Evolutionary conservation across 1,140 invertebrate species (phyloP).

Genomic region (Drosophila virilis): DNA sequence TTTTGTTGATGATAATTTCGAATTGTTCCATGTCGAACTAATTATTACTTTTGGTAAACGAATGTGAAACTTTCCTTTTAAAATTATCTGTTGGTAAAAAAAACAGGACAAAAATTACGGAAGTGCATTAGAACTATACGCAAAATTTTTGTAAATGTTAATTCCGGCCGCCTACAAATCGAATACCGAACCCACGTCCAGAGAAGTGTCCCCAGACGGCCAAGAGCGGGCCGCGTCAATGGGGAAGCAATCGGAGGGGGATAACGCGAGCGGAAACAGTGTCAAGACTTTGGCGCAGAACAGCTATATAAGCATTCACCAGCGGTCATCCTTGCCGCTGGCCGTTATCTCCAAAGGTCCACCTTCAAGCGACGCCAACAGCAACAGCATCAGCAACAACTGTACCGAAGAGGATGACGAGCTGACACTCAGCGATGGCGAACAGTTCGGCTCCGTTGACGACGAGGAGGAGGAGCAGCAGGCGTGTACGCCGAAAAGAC

Average conservation of each 20-base stretch:
- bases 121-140: slow-evolving; percentile 26
- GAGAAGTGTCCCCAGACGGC: not conserved
- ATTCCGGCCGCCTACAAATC: slow-evolving; percentile 20
- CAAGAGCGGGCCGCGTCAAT: slow-evolving; percentile 38
- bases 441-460: not conserved
- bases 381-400: slow-evolving; percentile 2
- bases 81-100: slow-evolving; percentile 76
- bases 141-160: slow-evolving; percentile 67
- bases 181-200: slow-evolving; percentile 10
- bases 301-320: slow-evolving; percentile 45
- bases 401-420: slow-evolving; percentile 21
- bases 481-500: not conserved
- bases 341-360: not conserved
- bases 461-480: slow-evolving; percentile 5
- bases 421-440: slow-evolving; percentile 10
- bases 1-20: slow-evolving; percentile 36
- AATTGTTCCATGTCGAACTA: slow-evolving; percentile 44
- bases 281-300: slow-evolving; percentile 13
- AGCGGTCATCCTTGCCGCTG: not conserved
- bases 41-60: slow-evolving; percentile 53
- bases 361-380: not conserved
- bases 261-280: slow-evolving; percentile 8
- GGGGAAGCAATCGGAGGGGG: slow-evolving; percentile 49
- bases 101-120: slow-evolving; percentile 48
- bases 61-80: slow-evolving; percentile 55